Evolutionary conservation across 2,797 vertebrate species (phyloP).

Genomic region (Chelonia mydas): DNA sequence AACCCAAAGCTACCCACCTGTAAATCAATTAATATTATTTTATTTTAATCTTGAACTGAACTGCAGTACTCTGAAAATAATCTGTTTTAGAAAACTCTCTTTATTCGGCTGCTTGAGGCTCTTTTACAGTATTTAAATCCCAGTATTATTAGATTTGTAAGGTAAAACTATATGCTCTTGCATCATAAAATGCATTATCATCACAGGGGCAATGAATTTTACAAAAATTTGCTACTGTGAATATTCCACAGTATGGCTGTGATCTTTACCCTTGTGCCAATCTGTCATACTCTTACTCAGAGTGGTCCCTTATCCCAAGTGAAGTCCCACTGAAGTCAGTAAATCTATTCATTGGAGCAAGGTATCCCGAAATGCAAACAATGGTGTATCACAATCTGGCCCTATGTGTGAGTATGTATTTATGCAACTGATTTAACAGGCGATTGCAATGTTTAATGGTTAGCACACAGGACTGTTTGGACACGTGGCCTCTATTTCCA

Average conservation of each 20-base stretch:
- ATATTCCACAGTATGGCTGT: not conserved
- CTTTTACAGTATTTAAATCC: not conserved
- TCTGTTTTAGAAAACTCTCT: not conserved
- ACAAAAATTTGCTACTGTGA: not conserved
- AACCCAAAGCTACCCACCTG: not conserved
- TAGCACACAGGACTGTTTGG: not conserved
- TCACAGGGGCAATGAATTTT: not conserved
- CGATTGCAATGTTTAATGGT: not conserved
- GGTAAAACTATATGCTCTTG: not conserved
- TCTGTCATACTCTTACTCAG: not conserved
- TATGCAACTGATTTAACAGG: rapidly evolving
- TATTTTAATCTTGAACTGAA: not conserved
- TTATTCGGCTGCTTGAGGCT: not conserved
- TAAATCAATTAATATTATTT: not conserved
- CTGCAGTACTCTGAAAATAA: not conserved
- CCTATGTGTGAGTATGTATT: not conserved
- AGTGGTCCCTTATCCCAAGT: rapidly evolving
- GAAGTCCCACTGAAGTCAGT: not conserved
- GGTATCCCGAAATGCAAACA: not conserved
- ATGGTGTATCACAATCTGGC: not conserved
- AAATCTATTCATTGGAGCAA: not conserved
- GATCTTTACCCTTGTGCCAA: not conserved
- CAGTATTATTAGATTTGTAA: not conserved
- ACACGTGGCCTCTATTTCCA: not conserved
- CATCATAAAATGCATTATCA: not conserved